Evolutionary conservation across 1,140 invertebrate species (phyloP), one percentile per base, ranked within the genome.

Genomic region (Venturia canescens): DNA sequence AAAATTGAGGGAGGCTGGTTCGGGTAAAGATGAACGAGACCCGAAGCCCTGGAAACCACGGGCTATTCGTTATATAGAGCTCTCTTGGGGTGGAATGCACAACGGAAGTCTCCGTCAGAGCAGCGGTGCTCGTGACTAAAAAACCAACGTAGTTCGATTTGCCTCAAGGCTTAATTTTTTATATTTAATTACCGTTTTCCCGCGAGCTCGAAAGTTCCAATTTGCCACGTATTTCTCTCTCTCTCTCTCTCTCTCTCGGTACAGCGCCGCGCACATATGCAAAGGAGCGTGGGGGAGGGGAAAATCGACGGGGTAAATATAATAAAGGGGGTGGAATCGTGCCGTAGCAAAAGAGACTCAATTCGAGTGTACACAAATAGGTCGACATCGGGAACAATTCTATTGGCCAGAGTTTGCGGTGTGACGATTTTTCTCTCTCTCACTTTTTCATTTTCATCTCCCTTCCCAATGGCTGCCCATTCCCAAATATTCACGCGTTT

Each of bases 401-500:
- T 31, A 75, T 57, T 57, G n/a, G 50, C 72, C 1, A 23, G 44
- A 21, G 31, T 50, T 18, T 6, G 15, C 16, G 18, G 63, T n/a
- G 69, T 31, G 18, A 69, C 6, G 26, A 57, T 57, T 67, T 67
- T 26, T 44, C 11, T 44, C 5, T 44, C 5, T 44, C 77, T 69
- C 63, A 48, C 57, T 23, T 44, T 44, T 44, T 11, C 13, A 4
- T 44, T 9, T 44, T 11, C 13, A 0, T 44, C 38, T 44, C 38
- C 13, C 38, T 44, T 44, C 13, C 11, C 38, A 44, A 11, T 9
- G 31, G 3, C 7, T 3, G 7, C 38, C 38, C 5, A 44, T 44
- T 4, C 38, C 38, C 38, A 44, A 66, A 78, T 72, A 78, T 81
- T 78, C 66, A 78, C 57, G 70, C 80, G 76, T 76, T 71, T 66